phyloP scores from a whole-genome alignment of 2,113 vertebrate species.

The Xiphophorus couchianus region DNA sequence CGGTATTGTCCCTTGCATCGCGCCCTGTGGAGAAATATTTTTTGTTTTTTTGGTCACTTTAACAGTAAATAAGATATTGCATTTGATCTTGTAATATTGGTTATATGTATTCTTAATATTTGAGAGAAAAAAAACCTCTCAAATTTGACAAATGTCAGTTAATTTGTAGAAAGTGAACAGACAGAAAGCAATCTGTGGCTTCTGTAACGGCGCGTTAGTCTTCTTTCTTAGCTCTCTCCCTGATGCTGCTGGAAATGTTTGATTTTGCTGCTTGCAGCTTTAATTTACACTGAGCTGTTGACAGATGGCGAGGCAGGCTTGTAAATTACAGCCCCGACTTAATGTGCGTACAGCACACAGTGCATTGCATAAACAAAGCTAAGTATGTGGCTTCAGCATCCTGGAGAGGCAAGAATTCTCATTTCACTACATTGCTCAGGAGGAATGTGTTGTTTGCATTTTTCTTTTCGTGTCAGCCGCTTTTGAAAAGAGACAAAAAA shows the following conservation, averaged over 20 bases:
- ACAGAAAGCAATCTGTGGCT: not conserved
- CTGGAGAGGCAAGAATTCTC: slow-evolving; percentile 8
- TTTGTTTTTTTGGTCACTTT: not conserved
- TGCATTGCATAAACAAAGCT: slow-evolving; percentile 29
- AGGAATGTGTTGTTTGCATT: slow-evolving; percentile 44
- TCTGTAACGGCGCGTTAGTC: not conserved
- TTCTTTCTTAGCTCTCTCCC: not conserved
- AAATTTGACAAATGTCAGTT: not conserved
- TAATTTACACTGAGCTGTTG: slow-evolving; percentile 22
- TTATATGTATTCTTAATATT: too few relatives aligned
- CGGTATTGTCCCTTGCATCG: slow-evolving; percentile 95
- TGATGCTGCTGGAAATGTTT: not conserved
- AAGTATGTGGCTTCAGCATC: slow-evolving; percentile 13
- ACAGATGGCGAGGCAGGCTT: slow-evolving; percentile 7
- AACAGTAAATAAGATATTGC: too few relatives aligned
- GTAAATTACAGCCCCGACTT: slow-evolving; percentile 20
- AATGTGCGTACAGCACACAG: slow-evolving; percentile 11
- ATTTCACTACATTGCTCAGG: slow-evolving; percentile 30
- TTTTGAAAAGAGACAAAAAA: not conserved
- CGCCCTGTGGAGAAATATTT: slow-evolving; percentile 78
- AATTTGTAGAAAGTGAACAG: not conserved
- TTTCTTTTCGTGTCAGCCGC: slow-evolving; percentile 18
- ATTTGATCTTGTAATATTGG: too few relatives aligned
- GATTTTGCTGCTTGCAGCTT: not conserved
- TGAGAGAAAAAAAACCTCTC: too few relatives aligned